Conservation (phyloP, 2,888 invertebrate species). For the Onchidella celtica region DNA sequence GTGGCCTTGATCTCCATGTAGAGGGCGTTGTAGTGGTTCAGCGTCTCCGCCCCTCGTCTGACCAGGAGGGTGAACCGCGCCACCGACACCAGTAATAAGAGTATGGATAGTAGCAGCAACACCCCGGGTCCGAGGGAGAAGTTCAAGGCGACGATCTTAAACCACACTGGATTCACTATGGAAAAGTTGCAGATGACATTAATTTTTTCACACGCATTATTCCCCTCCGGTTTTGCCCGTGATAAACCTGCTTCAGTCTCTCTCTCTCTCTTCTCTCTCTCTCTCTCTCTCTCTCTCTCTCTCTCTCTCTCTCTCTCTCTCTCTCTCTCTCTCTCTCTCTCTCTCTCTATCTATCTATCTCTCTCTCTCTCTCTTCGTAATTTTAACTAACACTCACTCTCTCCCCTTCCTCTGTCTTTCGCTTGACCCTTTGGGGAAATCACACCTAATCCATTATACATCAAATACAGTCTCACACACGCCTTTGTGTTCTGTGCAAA, state of each 20-base stretch:
- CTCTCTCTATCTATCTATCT: no score
- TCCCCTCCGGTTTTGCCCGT: no score
- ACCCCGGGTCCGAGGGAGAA: constrained; percentile 10
- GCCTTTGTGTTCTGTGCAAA: no score
- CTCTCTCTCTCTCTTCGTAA: background rate
- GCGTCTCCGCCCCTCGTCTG: background rate
- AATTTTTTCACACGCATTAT: no score
- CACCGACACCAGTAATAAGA: background rate
- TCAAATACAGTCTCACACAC: no score
- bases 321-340: background rate
- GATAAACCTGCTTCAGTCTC: no score
- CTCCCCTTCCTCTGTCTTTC: no score
- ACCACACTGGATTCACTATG: constrained; percentile 25
- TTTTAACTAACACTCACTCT: background rate
- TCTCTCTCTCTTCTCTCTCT: background rate
- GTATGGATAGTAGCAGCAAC: constrained; percentile 18
- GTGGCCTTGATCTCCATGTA: constrained; percentile 27
- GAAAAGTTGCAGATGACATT: no score
- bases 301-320: background rate
- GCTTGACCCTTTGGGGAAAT: background rate
- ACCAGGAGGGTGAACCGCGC: background rate
- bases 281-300: background rate
- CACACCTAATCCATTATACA: no score
- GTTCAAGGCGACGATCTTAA: constrained; percentile 11
- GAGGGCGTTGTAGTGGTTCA: constrained; percentile 29